Percentiles rank a stretch among this genome's conserved stretches.
These are phyloP conservation scores for Rhinatrema bivittatum DNA, from an alignment of 2,797 vertebrate genomes.

Conservation along the genomic window DNA sequence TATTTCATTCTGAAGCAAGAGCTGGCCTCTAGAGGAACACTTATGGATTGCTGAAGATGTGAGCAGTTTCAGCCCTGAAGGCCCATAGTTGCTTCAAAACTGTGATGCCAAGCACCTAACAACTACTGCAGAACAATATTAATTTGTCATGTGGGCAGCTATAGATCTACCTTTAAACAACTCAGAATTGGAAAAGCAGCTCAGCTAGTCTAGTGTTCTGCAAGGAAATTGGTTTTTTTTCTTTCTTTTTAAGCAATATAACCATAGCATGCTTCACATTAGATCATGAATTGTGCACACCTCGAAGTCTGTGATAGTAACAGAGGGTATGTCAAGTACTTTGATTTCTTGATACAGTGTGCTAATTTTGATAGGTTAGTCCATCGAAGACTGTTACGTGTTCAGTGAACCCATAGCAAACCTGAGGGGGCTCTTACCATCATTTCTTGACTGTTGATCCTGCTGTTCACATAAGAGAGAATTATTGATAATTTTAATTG, in stretches of 20 bases:
- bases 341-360: too few species aligned
- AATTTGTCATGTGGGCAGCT: slow-evolving; percentile 78
- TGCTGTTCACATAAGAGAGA: too few species aligned
- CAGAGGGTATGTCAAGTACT: too few species aligned
- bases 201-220: slow-evolving; percentile 29
- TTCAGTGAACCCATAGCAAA: too few species aligned
- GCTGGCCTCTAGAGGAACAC: slow-evolving; percentile 63
- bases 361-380: too few species aligned
- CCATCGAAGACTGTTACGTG: too few species aligned
- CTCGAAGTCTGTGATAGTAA: too few species aligned
- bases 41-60: slow-evolving; percentile 66
- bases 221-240: slow-evolving; percentile 14
- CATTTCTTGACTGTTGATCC: too few species aligned
- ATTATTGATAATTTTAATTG: too few species aligned
- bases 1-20: slow-evolving; percentile 66
- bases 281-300: too few species aligned
- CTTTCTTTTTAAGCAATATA: slow-evolving; percentile 5
- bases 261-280: slow-evolving; percentile 14
- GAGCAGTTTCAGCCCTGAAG: slow-evolving; percentile 65
- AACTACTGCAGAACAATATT: slow-evolving; percentile 67
- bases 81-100: slow-evolving; percentile 62
- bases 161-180: slow-evolving; percentile 66
- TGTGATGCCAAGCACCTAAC: slow-evolving; percentile 75
- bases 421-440: too few species aligned
- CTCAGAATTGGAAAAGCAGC: slow-evolving; percentile 48